Conservation (phyloP, 2,797 vertebrate species). For the Urosaurus nigricauda region DNA sequence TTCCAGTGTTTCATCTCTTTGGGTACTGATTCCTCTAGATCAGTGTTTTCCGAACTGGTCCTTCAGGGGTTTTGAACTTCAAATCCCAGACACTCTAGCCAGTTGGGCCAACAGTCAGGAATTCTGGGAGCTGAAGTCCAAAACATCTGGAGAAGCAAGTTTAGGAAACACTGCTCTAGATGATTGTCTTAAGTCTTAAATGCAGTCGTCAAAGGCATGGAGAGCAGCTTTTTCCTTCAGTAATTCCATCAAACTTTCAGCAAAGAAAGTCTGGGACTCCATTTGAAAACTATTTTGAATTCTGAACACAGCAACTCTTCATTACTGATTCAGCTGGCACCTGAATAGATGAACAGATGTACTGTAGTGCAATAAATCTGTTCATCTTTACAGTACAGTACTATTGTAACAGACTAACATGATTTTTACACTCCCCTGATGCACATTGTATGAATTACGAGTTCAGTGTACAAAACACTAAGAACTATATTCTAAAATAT, state of each 20-base stretch:
- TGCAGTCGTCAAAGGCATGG: not conserved
- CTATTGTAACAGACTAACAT: not conserved
- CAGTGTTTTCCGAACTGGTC: too few relatives aligned
- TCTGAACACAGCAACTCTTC: not conserved
- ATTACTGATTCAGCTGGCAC: not conserved
- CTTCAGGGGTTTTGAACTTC: too few relatives aligned
- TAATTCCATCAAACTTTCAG: not conserved
- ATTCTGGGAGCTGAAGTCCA: too few relatives aligned
- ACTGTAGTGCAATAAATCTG: not conserved
- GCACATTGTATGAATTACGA: not conserved
- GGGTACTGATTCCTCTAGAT: too few relatives aligned
- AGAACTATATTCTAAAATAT: not conserved
- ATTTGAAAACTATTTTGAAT: conserved; percentile 5
- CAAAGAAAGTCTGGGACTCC: too few relatives aligned
- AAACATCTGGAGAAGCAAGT: too few relatives aligned
- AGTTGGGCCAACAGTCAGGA: too few relatives aligned
- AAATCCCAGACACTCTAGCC: too few relatives aligned
- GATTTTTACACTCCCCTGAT: not conserved
- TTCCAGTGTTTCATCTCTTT: too few relatives aligned
- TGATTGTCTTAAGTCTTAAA: too few relatives aligned
- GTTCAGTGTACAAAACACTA: not conserved
- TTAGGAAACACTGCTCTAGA: too few relatives aligned
- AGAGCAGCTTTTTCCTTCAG: not conserved
- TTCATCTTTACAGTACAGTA: not conserved
- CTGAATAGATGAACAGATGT: not conserved